Evolutionary conservation across 2,888 invertebrate genomes (phyloP), one percentile per base, ranked within the genome.

Genomic region (Oxyscelio sp.): DNA sequence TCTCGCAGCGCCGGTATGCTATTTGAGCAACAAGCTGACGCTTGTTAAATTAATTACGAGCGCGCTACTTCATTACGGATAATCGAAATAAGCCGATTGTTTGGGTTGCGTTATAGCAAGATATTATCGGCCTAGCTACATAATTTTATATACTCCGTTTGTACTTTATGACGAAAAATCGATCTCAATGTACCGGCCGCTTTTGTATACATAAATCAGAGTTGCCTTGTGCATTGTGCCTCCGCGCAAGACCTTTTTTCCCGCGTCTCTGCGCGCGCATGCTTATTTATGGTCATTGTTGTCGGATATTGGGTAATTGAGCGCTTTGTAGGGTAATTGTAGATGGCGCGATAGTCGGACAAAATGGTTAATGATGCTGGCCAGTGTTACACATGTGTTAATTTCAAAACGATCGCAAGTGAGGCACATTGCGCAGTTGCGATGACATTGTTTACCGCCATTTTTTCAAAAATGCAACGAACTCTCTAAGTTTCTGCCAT

Each of bases 1-100:
- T 93, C 92, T 92, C 85, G 54, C 68, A 54, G 58, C 63, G 38
- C 59, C 43, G 52, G 77, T 59, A 66, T 52, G 70, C 71, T 71
- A 84, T 84, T 84, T 84, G 70, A 75, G 71, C 84, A 80, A 71
- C 75, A 45, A 50, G 68, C 84, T 75, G 84, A 83, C 79, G 83
- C 83, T 83, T 79, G 79, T 80, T 74, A 84, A 84, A 84, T 84
- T 84, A 84, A 84, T 84, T 84, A 84, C 75, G 70, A n/a, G 24
- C 45, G 63, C 56, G 80, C 80, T 74, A 81, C 74, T 68, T 74
- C 74, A 63, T 74, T 74, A 74, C 81, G 81, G 81, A 74, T 81
- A 74, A 81, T 74, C 81, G 68, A 75, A 81, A 81, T 80, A 66
- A 63, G 74, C 68, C 63, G 81, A 81, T 74, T 81, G 81, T 81